These are phyloP conservation scores for Reticulitermes speratus DNA, from an alignment of 1,140 invertebrate genomes.

Conservation along the genomic window DNA sequence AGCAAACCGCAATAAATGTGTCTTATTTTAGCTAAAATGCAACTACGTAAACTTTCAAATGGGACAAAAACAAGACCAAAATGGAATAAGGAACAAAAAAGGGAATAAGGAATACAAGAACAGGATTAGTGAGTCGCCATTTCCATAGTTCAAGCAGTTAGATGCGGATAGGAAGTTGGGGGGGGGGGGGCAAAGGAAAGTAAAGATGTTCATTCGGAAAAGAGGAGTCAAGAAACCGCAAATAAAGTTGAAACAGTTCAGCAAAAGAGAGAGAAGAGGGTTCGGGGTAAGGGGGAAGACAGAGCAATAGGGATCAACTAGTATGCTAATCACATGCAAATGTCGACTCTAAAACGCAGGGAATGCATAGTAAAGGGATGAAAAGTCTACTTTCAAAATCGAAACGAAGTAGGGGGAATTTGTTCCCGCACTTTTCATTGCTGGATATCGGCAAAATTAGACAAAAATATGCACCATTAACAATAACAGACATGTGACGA, in stretches of 20 bases:
- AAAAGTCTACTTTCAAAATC: background rate
- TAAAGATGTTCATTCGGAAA: constrained; percentile 12
- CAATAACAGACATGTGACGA: too few species aligned
- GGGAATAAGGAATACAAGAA: background rate
- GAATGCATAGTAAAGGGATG: background rate
- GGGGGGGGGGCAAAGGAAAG: background rate
- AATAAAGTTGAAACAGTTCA: constrained; percentile 36
- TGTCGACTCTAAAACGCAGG: constrained; percentile 41
- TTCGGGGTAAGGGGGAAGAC: constrained; percentile 48
- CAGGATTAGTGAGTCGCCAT: background rate
- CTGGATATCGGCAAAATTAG: background rate
- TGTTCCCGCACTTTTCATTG: background rate
- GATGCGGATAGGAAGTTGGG: background rate
- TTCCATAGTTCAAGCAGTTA: background rate
- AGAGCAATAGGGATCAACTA: constrained; percentile 57
- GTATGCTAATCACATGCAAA: constrained; percentile 57
- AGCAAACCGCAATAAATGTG: background rate
- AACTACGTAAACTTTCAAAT: background rate
- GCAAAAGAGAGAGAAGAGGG: background rate
- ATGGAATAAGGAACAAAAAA: background rate
- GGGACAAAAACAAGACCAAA: too few species aligned
- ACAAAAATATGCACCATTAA: background rate
- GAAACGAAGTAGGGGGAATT: background rate
- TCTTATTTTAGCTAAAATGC: background rate
- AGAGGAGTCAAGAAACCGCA: constrained; percentile 38